Conservation (phyloP, 1,140 invertebrate species). For the Drosophila takahashii region DNA sequence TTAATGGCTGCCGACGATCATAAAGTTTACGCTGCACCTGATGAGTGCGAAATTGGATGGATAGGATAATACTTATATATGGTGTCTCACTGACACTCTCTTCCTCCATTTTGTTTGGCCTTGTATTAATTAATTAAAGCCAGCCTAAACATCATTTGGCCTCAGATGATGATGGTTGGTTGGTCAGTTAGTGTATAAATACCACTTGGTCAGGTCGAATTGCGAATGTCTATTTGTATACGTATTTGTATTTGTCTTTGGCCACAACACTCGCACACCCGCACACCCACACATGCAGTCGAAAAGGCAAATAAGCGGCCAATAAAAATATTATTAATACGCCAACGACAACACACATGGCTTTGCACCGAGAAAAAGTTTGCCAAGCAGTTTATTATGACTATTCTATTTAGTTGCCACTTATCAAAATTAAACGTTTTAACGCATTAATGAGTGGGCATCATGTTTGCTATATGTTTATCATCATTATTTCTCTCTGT, state of each 20-base stretch:
- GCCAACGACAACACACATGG: conserved; percentile 44
- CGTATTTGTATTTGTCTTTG: conserved; percentile 3
- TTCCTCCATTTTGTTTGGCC: no score
- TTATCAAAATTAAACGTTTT: conserved; percentile 29
- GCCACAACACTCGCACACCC: no score
- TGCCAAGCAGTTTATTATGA: conserved; percentile 1
- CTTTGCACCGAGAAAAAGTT: background rate
- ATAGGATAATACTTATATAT: no score
- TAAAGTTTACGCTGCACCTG: conserved; percentile 25
- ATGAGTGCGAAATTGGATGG: conserved; percentile 20
- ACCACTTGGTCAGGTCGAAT: conserved; percentile 40
- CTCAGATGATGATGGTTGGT: background rate
- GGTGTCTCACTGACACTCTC: no score
- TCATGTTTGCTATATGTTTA: background rate
- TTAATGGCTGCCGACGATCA: conserved; percentile 7
- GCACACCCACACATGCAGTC: conserved; percentile 16
- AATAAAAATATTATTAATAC: conserved; percentile 82
- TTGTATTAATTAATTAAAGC: conserved; percentile 59
- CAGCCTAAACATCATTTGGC: conserved; percentile 8
- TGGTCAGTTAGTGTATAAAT: conserved; percentile 5
- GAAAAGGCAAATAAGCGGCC: conserved; percentile 72
- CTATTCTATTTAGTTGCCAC: conserved; percentile 25
- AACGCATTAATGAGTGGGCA: conserved; percentile 2
- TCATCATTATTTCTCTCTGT: conserved; percentile 17
- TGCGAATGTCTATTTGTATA: conserved; percentile 11